These are phyloP conservation scores for Perdita meconis DNA, from an alignment of 2,888 invertebrate species.

Conservation along the genomic window DNA sequence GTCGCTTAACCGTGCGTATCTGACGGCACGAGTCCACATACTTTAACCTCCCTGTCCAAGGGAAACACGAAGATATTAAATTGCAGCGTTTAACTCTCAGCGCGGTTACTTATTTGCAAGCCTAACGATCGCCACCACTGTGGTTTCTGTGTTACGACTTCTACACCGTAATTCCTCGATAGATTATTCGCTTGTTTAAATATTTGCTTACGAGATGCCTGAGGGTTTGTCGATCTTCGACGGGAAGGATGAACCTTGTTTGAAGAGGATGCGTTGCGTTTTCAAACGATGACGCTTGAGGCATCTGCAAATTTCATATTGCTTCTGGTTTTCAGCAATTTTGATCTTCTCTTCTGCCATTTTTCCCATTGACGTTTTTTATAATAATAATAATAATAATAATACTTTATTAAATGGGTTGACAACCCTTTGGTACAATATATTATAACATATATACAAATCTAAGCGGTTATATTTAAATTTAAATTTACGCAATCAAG, in stretches of 20 bases:
- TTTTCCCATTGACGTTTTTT: too few species aligned
- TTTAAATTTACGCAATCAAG: too few species aligned
- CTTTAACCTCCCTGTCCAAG: constrained; percentile 44
- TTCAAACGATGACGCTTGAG: neutral
- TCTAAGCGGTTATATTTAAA: too few species aligned
- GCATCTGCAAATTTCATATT: too few species aligned
- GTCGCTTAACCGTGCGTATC: constrained; percentile 38
- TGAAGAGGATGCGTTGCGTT: neutral
- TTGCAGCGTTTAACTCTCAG: constrained; percentile 54
- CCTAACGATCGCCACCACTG: constrained; percentile 49
- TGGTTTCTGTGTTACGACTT: constrained; percentile 26
- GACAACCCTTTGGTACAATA: too few species aligned
- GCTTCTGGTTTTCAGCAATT: too few species aligned
- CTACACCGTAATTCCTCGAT: constrained; percentile 30
- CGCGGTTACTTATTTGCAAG: constrained; percentile 53
- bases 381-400: too few species aligned
- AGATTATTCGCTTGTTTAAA: constrained; percentile 8
- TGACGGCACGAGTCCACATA: constrained; percentile 37
- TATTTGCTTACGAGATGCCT: neutral
- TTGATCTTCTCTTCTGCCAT: too few species aligned
- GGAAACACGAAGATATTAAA: constrained; percentile 52
- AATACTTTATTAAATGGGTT: too few species aligned
- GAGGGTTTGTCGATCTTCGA: neutral
- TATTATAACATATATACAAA: too few species aligned
- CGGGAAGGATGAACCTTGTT: neutral